Evolutionary conservation across 2,113 vertebrate species (phyloP).

Genomic region (Pyxicephalus adspersus): DNA sequence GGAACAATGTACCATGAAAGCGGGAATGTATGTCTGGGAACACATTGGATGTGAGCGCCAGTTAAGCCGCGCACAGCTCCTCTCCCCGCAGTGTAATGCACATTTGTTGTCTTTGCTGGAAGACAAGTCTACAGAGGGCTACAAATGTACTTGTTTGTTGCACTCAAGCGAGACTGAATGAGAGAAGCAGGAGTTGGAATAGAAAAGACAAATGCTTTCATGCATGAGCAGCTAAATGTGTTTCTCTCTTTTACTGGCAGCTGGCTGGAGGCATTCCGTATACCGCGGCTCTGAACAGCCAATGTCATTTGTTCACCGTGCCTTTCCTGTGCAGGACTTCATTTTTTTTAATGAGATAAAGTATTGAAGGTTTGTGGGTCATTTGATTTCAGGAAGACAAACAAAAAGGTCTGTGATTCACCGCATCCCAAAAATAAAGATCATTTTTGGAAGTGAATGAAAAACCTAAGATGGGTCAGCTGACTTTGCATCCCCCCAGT

Average conservation of each 20-base stretch:
- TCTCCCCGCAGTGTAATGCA: constrained; percentile 1
- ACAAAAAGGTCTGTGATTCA: no score
- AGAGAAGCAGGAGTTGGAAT: constrained; percentile 36
- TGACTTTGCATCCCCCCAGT: no score
- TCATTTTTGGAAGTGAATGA: no score
- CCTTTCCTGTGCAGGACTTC: no score
- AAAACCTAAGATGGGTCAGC: no score
- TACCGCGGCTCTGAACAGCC: background rate
- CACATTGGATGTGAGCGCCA: background rate
- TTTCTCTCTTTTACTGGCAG: constrained; percentile 1
- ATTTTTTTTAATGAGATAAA: no score
- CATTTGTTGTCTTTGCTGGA: constrained; percentile 40
- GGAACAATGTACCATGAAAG: background rate
- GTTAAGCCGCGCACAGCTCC: background rate
- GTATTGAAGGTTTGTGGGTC: no score
- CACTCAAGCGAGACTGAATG: constrained; percentile 36
- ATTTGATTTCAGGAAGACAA: no score
- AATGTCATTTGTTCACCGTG: constrained; percentile 19
- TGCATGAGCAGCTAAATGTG: constrained; percentile 25
- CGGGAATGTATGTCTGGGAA: background rate
- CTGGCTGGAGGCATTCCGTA: constrained; percentile 7
- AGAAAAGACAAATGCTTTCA: constrained; percentile 51
- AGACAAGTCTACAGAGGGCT: constrained; percentile 11
- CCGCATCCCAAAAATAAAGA: no score
- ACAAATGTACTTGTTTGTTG: constrained; percentile 44